phyloP scores from a whole-genome alignment of 2,113 vertebrate genomes.

The Pungitius pungitius region DNA sequence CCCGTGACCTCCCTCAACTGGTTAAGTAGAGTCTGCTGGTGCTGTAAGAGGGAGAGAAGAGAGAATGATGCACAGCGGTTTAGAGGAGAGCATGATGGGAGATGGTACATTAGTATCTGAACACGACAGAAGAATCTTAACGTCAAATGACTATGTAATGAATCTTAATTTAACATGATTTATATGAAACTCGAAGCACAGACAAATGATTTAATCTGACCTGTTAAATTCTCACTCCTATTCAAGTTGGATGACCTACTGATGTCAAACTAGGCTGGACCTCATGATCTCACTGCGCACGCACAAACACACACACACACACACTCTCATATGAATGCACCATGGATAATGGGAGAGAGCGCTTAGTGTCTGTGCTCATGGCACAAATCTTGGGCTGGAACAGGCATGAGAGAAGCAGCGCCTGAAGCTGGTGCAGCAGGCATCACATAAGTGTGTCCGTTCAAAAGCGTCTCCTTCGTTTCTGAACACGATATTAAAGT shows the following conservation, averaged over 20 bases:
- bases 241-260: background rate
- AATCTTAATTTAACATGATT: background rate
- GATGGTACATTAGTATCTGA: background rate
- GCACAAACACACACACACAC: conserved; percentile 10
- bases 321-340: conserved; percentile 32
- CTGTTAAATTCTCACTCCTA: background rate
- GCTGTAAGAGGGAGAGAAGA: conserved; percentile 75
- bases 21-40: conserved; percentile 97
- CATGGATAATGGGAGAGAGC: conserved; percentile 42
- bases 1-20: conserved; percentile 97
- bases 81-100: background rate
- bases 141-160: background rate
- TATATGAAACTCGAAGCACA: background rate
- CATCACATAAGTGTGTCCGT: background rate
- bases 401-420: conserved; percentile 16
- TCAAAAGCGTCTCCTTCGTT: background rate
- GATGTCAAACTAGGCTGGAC: conserved; percentile 52
- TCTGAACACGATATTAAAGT: background rate
- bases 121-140: conserved; percentile 1
- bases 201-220: background rate
- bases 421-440: conserved; percentile 30
- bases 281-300: background rate
- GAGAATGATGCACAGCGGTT: background rate
- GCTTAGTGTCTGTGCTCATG: conserved; percentile 48
- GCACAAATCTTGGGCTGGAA: conserved; percentile 18